These are phyloP conservation scores for Zoanthus sociatus DNA, from an alignment of 92 coral and sea anemone species.

Conservation along the genomic window DNA sequence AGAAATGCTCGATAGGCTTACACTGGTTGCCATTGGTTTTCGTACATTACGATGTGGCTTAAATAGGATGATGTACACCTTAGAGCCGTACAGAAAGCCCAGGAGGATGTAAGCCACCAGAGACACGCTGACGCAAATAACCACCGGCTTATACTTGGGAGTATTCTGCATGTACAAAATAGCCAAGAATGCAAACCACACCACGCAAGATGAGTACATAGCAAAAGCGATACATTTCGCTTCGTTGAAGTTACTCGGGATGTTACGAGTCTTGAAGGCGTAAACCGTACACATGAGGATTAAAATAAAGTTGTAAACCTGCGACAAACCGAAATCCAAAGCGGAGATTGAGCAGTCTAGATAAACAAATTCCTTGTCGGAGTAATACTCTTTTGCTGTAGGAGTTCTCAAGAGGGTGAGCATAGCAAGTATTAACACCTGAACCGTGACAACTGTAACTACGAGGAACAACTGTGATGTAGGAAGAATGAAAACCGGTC, in stretches of 20 bases:
- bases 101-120: slow-evolving; percentile 89
- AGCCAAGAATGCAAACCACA: slow-evolving; percentile 94
- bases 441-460: slow-evolving; percentile 88
- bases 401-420: slow-evolving; percentile 84
- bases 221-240: slow-evolving; percentile 98
- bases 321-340: slow-evolving; percentile 93
- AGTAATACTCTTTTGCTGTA: slow-evolving; percentile 71
- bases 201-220: slow-evolving; percentile 94
- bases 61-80: slow-evolving; percentile 88
- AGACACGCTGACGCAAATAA: slow-evolving; percentile 89
- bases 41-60: slow-evolving; percentile 92
- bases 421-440: slow-evolving; percentile 81
- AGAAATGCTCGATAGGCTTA: slow-evolving; percentile 91
- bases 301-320: slow-evolving; percentile 93
- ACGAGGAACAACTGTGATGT: slow-evolving; percentile 88
- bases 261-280: slow-evolving; percentile 96
- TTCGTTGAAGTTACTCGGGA: slow-evolving; percentile 98
- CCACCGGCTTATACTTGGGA: slow-evolving; percentile 72
- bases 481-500: slow-evolving; percentile 95
- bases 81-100: slow-evolving; percentile 89
- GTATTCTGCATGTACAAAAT: slow-evolving; percentile 86
- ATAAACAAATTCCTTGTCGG: slow-evolving; percentile 68
- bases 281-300: slow-evolving; percentile 92
- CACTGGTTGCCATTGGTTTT: slow-evolving; percentile 74
- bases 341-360: slow-evolving; percentile 86